Conservation (phyloP, 1,140 invertebrate species). For the Chironomus striatipennis region DNA sequence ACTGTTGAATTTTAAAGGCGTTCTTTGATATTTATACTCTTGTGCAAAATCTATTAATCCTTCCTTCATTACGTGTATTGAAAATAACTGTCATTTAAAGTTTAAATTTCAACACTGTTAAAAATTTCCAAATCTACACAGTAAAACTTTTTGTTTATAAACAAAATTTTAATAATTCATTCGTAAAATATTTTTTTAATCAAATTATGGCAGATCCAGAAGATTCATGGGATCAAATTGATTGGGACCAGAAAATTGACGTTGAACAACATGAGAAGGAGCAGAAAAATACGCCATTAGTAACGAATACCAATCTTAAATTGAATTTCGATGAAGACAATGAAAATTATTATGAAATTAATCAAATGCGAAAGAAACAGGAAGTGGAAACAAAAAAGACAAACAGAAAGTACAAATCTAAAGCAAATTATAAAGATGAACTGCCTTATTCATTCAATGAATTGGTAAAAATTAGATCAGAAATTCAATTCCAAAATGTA, state of each 20-base stretch:
- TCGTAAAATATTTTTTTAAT: neutral
- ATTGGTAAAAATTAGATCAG: neutral
- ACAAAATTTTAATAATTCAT: neutral
- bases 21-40: too few relatives aligned
- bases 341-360: constrained; percentile 9
- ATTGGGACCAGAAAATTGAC: neutral
- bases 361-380: neutral
- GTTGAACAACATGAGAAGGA: neutral
- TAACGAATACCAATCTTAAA: neutral
- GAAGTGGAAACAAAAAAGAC: neutral
- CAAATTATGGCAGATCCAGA: neutral
- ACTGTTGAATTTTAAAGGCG: too few relatives aligned
- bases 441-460: neutral
- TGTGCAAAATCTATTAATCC: too few relatives aligned
- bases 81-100: neutral
- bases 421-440: neutral
- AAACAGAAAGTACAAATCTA: neutral
- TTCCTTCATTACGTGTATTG: neutral
- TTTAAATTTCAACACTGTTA: neutral
- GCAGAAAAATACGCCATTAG: neutral
- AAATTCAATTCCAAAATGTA: neutral
- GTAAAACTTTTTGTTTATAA: neutral
- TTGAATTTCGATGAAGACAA: neutral
- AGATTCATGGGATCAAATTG: constrained; percentile 4
- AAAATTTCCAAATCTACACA: neutral